Evolutionary conservation across 1,140 invertebrate species (phyloP).

Genomic region (Anoplophora glabripennis): DNA sequence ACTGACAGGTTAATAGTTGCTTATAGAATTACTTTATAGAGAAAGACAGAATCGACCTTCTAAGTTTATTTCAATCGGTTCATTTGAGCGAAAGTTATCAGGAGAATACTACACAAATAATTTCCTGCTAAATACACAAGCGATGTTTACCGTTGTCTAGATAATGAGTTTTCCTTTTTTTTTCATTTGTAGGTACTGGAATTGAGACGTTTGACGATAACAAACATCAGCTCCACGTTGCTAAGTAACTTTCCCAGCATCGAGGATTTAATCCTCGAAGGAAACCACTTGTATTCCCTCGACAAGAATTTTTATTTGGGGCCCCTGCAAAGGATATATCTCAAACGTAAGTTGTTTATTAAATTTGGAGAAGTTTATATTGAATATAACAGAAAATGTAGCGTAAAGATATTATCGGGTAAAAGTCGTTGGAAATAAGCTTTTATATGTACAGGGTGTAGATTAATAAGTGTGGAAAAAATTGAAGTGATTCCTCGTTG

Average conservation of each 20-base stretch:
- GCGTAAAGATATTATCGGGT: background rate
- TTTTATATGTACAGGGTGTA: background rate
- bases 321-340: conserved; percentile 15
- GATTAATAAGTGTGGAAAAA: too few species aligned
- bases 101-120: too few species aligned
- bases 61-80: too few species aligned
- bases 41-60: too few species aligned
- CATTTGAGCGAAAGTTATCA: too few species aligned
- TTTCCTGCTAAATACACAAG: too few species aligned
- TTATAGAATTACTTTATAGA: too few species aligned
- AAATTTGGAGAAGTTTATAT: background rate
- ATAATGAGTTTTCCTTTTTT: background rate
- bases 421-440: background rate
- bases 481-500: too few species aligned
- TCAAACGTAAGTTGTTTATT: conserved; percentile 18
- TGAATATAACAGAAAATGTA: background rate
- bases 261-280: conserved; percentile 21
- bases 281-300: conserved; percentile 22
- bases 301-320: conserved; percentile 8
- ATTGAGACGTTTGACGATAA: conserved; percentile 16
- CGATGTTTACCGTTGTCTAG: too few species aligned
- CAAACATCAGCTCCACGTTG: conserved; percentile 22
- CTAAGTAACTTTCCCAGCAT: conserved; percentile 23
- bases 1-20: too few species aligned
- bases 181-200: conserved; percentile 24